These are phyloP conservation scores for Zophobas atratus DNA, from an alignment of 1,140 invertebrate genomes.

Conservation along the genomic window DNA sequence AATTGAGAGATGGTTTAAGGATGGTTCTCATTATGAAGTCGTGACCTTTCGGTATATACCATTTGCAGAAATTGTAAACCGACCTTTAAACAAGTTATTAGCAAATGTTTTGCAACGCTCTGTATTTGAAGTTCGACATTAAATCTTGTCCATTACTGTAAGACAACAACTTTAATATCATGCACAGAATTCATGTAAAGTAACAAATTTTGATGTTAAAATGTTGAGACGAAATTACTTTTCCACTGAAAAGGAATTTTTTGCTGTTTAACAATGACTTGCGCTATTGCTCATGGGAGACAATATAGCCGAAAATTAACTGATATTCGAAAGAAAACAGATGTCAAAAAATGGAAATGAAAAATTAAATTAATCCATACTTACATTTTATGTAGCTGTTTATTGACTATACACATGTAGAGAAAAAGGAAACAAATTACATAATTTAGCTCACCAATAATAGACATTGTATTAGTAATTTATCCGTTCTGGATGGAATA, in stretches of 20 bases:
- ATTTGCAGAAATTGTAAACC: constrained; percentile 17
- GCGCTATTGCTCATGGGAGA: constrained; percentile 59
- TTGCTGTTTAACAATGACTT: constrained; percentile 36
- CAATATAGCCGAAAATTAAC: constrained; percentile 55
- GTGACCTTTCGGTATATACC: constrained; percentile 39
- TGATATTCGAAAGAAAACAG: constrained; percentile 19
- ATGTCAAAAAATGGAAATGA: constrained; percentile 51
- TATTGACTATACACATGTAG: constrained; percentile 54
- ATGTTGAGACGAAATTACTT: constrained; percentile 38
- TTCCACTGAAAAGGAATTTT: constrained; percentile 36
- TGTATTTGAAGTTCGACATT: constrained; percentile 42
- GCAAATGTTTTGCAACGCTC: constrained; percentile 26
- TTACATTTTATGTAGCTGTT: constrained; percentile 57
- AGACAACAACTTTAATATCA: constrained; percentile 41
- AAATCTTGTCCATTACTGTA: constrained; percentile 34
- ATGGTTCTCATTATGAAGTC: constrained; percentile 56
- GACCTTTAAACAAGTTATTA: constrained; percentile 13
- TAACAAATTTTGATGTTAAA: constrained; percentile 23
- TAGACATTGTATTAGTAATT: constrained; percentile 52
- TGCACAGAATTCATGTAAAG: constrained; percentile 43
- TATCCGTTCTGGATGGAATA: constrained; percentile 53
- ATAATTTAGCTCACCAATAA: constrained; percentile 58
- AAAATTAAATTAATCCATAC: constrained; percentile 49
- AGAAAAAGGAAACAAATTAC: constrained; percentile 42
- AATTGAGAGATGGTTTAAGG: constrained; percentile 52